Conservation (phyloP, 2,888 invertebrate species). For the Mimachlamys varia region DNA sequence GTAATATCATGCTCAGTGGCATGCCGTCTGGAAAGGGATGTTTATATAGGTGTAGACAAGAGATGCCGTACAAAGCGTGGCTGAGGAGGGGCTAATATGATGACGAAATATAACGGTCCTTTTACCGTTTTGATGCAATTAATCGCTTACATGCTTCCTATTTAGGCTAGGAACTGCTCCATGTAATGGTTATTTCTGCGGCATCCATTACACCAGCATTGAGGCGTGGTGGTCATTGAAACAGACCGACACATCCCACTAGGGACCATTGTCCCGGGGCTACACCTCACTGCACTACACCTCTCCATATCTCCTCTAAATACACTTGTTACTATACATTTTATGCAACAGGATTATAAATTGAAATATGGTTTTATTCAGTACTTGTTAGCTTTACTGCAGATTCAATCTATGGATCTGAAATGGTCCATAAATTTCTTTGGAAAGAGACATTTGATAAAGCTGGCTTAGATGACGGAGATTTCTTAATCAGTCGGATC, state of each 20-base stretch:
- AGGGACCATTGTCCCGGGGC: slow-evolving; percentile 10
- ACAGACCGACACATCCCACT: slow-evolving; percentile 29
- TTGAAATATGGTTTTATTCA: slow-evolving; percentile 26
- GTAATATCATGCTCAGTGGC: slow-evolving; percentile 33
- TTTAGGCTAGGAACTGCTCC: slow-evolving; percentile 21
- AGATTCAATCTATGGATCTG: slow-evolving; percentile 29
- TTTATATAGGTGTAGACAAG: slow-evolving; percentile 31
- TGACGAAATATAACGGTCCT: background rate
- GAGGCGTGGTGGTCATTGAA: slow-evolving; percentile 25
- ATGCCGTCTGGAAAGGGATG: slow-evolving; percentile 1
- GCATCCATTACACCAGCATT: background rate
- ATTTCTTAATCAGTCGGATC: slow-evolving; percentile 15
- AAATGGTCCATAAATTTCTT: slow-evolving; percentile 34
- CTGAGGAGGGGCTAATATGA: slow-evolving; percentile 27
- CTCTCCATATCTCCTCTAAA: slow-evolving; percentile 16
- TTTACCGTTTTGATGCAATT: slow-evolving; percentile 36
- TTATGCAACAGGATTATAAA: slow-evolving; percentile 36
- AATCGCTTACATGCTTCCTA: slow-evolving; percentile 17
- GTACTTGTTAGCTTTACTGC: slow-evolving; percentile 14
- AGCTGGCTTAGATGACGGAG: slow-evolving; percentile 28
- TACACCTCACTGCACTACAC: slow-evolving; percentile 21
- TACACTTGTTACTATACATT: slow-evolving; percentile 27
- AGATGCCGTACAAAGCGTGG: slow-evolving; percentile 5
- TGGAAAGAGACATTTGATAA: slow-evolving; percentile 34
- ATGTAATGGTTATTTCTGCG: slow-evolving; percentile 13